Evolutionary conservation across 2,113 vertebrate genomes (phyloP).

Genomic region (Montifringilla adamsi): DNA sequence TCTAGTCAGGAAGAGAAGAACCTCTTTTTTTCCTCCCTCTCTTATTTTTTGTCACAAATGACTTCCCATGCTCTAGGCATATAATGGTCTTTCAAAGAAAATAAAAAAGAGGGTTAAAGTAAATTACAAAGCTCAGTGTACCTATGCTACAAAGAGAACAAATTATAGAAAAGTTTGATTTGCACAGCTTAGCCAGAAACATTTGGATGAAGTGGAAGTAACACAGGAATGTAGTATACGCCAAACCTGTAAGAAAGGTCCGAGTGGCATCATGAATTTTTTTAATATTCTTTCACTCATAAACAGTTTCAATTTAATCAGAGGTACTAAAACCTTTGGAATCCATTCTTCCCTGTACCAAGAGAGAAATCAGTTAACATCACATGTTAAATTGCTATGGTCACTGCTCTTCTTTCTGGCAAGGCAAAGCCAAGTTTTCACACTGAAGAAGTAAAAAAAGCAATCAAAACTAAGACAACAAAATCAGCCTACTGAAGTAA

Average conservation of each 20-base stretch:
- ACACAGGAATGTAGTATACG: neutral
- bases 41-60: neutral
- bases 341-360: neutral
- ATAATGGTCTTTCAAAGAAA: neutral
- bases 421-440: neutral
- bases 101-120: neutral
- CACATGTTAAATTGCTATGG: neutral
- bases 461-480: neutral
- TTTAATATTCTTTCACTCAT: neutral
- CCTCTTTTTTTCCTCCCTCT: accelerated
- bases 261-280: neutral
- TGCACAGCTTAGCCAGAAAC: neutral
- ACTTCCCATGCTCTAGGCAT: neutral
- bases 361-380: neutral
- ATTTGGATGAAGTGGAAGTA: neutral
- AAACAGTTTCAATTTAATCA: neutral
- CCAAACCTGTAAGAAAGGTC: neutral
- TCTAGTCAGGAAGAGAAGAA: neutral
- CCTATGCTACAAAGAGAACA: neutral
- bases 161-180: neutral
- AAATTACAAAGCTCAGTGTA: neutral
- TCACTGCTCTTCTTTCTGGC: neutral
- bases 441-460: accelerated
- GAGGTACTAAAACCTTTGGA: neutral
- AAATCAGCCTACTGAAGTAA: neutral